Percentiles rank a stretch among this genome's conserved stretches.
phyloP scores from a whole-genome alignment of 2,797 vertebrate genomes.

The Microchirus variegatus region DNA sequence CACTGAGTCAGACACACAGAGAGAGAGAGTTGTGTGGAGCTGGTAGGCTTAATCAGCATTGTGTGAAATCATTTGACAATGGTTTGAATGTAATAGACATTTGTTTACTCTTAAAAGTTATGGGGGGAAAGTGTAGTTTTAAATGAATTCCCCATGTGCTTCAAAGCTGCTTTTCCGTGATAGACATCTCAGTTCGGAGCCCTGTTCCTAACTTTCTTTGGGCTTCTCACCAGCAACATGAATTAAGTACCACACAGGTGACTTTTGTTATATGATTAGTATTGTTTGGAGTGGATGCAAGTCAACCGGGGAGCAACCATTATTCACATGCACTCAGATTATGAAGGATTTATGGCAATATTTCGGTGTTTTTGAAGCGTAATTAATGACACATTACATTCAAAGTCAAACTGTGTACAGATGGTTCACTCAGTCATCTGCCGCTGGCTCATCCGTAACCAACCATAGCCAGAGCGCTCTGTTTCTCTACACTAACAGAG shows the following conservation, averaged over 20 bases:
- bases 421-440: slow-evolving; percentile 33
- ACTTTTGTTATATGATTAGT: slow-evolving; percentile 11
- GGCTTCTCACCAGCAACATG: not conserved
- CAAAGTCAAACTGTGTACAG: slow-evolving; percentile 32
- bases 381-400: slow-evolving; percentile 21
- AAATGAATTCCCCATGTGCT: not conserved
- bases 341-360: slow-evolving; percentile 19
- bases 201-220: slow-evolving; percentile 3
- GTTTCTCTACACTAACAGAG: slow-evolving; percentile 10
- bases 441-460: slow-evolving; percentile 12
- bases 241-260: slow-evolving; percentile 20
- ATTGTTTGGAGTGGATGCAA: slow-evolving; percentile 31
- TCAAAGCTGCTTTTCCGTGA: slow-evolving; percentile 12
- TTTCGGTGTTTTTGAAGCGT: slow-evolving; percentile 14
- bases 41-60: too few relatives aligned
- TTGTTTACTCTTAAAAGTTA: not conserved
- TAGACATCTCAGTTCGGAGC: not conserved
- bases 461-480: not conserved
- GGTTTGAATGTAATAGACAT: too few relatives aligned
- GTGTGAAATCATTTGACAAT: too few relatives aligned
- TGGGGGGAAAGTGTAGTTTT: slow-evolving; percentile 3
- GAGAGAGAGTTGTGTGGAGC: too few relatives aligned
- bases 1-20: too few relatives aligned
- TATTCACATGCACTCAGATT: slow-evolving; percentile 11
- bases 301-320: slow-evolving; percentile 6